A percentile compares a stretch with the other conserved stretches of the same genome.
phyloP scores from a whole-genome alignment of 30 jellyfish, hydroid and myxozoan genomes.

The Hydractinia echinata region DNA sequence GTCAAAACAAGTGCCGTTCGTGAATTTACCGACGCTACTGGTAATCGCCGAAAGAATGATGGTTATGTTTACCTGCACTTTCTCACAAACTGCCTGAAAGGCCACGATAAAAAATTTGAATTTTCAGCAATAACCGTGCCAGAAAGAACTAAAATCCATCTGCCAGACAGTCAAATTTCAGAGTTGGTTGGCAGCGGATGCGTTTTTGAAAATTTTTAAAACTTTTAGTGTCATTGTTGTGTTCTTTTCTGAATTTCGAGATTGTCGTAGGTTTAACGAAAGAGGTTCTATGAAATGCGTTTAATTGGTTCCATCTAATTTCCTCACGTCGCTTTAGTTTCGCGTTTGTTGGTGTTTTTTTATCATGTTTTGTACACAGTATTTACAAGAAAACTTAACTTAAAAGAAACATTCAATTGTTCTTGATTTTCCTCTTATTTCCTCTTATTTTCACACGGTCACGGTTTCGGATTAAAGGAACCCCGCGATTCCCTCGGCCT shows the following conservation, averaged over 20 bases:
- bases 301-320: too few species aligned
- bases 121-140: conserved; percentile 7
- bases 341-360: too few species aligned
- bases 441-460: too few species aligned
- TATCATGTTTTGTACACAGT: too few species aligned
- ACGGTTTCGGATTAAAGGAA: too few species aligned
- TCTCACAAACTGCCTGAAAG: conserved; percentile 17
- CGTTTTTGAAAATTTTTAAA: neutral
- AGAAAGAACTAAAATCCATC: conserved; percentile 9
- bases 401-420: too few species aligned
- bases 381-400: too few species aligned
- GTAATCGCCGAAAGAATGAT: conserved; percentile 30
- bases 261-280: too few species aligned
- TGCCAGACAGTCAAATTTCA: conserved; percentile 13
- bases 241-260: neutral
- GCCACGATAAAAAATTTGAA: conserved; percentile 7
- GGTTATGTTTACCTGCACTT: conserved; percentile 18
- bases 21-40: conserved; percentile 38
- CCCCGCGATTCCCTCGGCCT: too few species aligned
- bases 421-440: too few species aligned
- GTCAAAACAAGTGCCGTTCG: conserved; percentile 43
- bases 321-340: too few species aligned
- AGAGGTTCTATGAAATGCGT: too few species aligned
- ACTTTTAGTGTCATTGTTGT: neutral
- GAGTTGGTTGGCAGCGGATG: conserved; percentile 9